A percentile compares a stretch with the other conserved stretches of the same genome.
These are phyloP conservation scores for Melolontha melolontha DNA, from an alignment of 2,888 invertebrate genomes.

Conservation along the genomic window DNA sequence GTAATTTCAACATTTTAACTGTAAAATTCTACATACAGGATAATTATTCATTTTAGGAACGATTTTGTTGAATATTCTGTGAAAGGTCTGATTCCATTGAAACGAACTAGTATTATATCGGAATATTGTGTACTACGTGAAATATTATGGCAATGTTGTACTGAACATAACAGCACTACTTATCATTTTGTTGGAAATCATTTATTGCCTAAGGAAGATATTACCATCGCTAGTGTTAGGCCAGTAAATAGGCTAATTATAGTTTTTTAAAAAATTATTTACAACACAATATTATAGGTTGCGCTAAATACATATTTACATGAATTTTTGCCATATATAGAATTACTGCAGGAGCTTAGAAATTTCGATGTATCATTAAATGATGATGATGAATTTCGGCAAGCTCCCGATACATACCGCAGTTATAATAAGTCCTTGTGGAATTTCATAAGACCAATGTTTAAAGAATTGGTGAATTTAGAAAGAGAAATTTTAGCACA, in stretches of 20 bases:
- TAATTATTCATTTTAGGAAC: conserved; percentile 55
- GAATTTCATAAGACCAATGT: conserved; percentile 57
- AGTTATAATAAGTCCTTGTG: conserved; percentile 56
- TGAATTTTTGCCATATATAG: conserved; percentile 59
- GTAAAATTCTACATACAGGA: not conserved
- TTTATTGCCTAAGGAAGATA: conserved; percentile 55
- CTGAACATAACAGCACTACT: conserved; percentile 56
- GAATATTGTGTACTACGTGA: conserved; percentile 64
- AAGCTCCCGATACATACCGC: conserved; percentile 56
- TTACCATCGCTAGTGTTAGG: conserved; percentile 60
- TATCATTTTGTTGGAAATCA: conserved; percentile 56
- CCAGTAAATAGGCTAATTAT: conserved; percentile 3
- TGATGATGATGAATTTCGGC: conserved; percentile 20
- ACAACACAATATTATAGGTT: conserved; percentile 43
- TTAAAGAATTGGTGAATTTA: conserved; percentile 53
- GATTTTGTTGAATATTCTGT: conserved; percentile 54
- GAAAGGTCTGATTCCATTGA: conserved; percentile 53
- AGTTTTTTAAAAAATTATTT: not conserved
- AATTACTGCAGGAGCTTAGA: conserved; percentile 58
- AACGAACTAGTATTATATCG: conserved; percentile 56
- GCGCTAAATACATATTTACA: conserved; percentile 53
- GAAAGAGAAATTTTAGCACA: conserved; percentile 58
- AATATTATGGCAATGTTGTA: conserved; percentile 61
- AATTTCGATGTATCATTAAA: conserved; percentile 53
- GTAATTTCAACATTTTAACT: conserved; percentile 49